Base-by-base conservation (phyloP, 1,140 invertebrate genomes). In the Coptotermes formosanus region DNA sequence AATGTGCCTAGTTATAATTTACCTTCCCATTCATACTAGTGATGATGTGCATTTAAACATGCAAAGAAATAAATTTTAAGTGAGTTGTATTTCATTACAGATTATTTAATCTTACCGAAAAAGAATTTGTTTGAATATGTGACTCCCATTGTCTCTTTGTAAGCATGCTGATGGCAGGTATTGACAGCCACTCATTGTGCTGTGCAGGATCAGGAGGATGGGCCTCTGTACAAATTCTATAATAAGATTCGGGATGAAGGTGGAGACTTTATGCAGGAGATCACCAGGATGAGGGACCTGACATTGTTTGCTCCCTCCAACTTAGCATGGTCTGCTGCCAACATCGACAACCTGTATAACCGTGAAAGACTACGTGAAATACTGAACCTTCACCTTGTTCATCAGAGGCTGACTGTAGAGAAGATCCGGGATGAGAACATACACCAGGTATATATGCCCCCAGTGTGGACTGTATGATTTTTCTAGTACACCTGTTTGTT, bases 221-320 rank as follows among this genome's bases (percentile, higher is more conserved):
- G 95, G n/a, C 95, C 96, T 43, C 90, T 97, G 83, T 95, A 93
- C 89, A 95, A 95, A 89, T 97, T 97, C 90, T 96, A 96, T 90
- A 94, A 96, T 89, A 94, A 94, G 44, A 96, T 97, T 85, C 93
- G 94, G 89, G 95, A 96, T 88, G 92, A 94, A 87, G 85, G 87
- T 16, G n/a, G 85, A 91, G 94, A 95, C 82, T 96, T 97, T 88
- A 92, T 96, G 89, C 92, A 93, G 86, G 93, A 93, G 75, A 93
- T 97, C n/a, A 94, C 92, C 81, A 91, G 92, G 69, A 93, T 94
- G 83, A 93, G 93, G 48, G 95, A 96, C 82, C 92, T 97, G 11
- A 98, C 97, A 2, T 92, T 98, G 38, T 97, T 98, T 90, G 97
- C 96, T 1, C 97, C 97, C 0, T 97, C 95, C 88, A 98, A 98